Evolutionary conservation across 2,113 vertebrate genomes (phyloP).

Genomic region (Naja naja): DNA sequence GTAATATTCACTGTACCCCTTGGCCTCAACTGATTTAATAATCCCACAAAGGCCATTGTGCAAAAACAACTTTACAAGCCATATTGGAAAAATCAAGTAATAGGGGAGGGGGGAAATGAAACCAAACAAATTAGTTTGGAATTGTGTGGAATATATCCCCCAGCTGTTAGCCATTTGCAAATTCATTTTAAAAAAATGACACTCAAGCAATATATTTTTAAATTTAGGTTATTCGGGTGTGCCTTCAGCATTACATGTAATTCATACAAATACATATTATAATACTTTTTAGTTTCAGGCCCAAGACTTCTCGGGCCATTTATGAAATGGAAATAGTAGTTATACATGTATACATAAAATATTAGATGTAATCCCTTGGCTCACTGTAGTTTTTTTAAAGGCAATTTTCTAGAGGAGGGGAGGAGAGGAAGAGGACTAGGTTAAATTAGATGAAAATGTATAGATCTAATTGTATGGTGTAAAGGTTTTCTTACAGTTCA

Average conservation of each 20-base stretch:
- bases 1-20: constrained; percentile 6
- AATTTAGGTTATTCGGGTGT: not conserved
- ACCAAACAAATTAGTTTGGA: not conserved
- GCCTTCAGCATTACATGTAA: not conserved
- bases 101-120: not conserved
- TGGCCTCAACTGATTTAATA: constrained; percentile 19
- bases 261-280: not conserved
- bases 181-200: not conserved
- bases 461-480: not conserved
- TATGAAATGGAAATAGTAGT: not conserved
- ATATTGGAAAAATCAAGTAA: not conserved
- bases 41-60: not conserved
- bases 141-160: not conserved
- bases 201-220: not conserved
- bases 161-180: not conserved
- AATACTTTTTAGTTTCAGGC: not conserved
- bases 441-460: not conserved
- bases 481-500: not conserved
- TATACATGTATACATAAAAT: not conserved
- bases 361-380: not conserved
- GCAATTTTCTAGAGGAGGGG: not conserved
- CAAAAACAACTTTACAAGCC: not conserved
- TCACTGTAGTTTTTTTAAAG: not conserved
- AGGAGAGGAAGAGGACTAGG: not conserved
- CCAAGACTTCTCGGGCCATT: not conserved